These are phyloP conservation scores for Colostygia pectinataria DNA, from an alignment of 2,888 invertebrate genomes.

Conservation along the genomic window DNA sequence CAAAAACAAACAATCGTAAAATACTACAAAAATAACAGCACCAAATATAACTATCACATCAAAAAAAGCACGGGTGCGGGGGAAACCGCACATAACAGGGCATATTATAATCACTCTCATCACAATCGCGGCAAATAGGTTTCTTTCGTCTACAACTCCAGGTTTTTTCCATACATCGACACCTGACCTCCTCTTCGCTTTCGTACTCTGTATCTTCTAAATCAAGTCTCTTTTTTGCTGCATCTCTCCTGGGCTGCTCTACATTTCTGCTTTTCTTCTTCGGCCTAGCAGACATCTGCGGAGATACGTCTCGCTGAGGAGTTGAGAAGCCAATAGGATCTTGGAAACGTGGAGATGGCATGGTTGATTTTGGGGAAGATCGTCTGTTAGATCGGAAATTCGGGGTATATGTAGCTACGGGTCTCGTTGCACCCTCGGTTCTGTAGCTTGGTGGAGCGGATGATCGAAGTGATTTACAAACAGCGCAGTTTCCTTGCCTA, in stretches of 20 bases:
- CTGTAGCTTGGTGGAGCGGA: slow-evolving; percentile 11
- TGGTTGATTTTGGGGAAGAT: background rate
- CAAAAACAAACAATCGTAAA: slow-evolving; percentile 2
- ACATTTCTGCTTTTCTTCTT: slow-evolving; percentile 29
- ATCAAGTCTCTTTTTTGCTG: slow-evolving; percentile 32
- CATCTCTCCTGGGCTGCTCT: slow-evolving; percentile 21
- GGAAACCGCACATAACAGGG: slow-evolving; percentile 34
- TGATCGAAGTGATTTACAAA: slow-evolving; percentile 1
- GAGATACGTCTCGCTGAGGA: slow-evolving; percentile 27
- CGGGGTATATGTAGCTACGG: background rate
- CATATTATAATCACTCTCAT: slow-evolving; percentile 31
- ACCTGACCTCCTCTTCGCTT: slow-evolving; percentile 29
- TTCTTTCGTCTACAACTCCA: slow-evolving; percentile 29
- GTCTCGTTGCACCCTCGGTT: slow-evolving; percentile 9
- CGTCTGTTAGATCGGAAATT: background rate
- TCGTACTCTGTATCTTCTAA: slow-evolving; percentile 41
- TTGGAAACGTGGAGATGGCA: background rate
- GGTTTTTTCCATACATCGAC: slow-evolving; percentile 39
- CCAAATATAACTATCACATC: slow-evolving; percentile 1
- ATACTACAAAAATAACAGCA: background rate
- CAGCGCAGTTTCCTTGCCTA: background rate
- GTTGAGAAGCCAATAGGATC: slow-evolving; percentile 38
- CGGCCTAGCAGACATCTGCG: slow-evolving; percentile 11
- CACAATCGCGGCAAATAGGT: slow-evolving; percentile 21
- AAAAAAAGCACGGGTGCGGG: slow-evolving; percentile 39